A percentile compares a stretch with the other conserved stretches of the same genome.
Evolutionary conservation across 1,140 invertebrate species (phyloP).

Genomic region (Heliothis subflexa): DNA sequence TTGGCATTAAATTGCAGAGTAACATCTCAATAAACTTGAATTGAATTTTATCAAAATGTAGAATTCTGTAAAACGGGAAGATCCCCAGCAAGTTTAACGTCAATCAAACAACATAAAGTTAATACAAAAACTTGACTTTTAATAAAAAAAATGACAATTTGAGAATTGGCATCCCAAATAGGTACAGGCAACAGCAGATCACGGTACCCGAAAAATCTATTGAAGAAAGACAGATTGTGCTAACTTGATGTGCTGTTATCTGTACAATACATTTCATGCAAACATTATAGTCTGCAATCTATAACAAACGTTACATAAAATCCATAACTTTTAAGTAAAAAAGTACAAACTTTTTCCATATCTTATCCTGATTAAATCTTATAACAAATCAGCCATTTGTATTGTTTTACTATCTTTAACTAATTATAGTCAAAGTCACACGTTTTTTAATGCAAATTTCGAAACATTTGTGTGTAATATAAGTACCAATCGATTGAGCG

Average conservation of each 20-base stretch:
- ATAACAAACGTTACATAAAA: too few relatives aligned
- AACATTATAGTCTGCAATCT: too few relatives aligned
- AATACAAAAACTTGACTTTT: neutral
- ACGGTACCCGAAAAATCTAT: too few relatives aligned
- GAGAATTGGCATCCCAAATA: neutral
- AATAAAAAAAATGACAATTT: neutral
- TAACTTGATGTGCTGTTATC: too few relatives aligned
- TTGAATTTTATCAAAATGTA: neutral
- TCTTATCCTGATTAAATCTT: too few relatives aligned
- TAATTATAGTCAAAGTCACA: too few relatives aligned
- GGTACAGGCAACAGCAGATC: too few relatives aligned
- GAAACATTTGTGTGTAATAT: neutral
- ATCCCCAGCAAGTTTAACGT: neutral
- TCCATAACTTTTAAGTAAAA: too few relatives aligned
- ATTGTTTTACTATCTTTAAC: too few relatives aligned
- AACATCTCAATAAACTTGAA: neutral
- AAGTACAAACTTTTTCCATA: neutral
- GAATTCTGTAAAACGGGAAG: neutral
- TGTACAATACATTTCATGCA: neutral
- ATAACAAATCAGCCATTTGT: neutral
- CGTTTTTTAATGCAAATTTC: neutral
- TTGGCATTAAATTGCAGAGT: constrained; percentile 5
- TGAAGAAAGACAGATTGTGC: too few relatives aligned
- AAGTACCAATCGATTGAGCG: constrained; percentile 32
- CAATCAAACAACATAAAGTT: neutral